phyloP scores from a whole-genome alignment of 2,797 vertebrate species.

The Danio tinwini region DNA sequence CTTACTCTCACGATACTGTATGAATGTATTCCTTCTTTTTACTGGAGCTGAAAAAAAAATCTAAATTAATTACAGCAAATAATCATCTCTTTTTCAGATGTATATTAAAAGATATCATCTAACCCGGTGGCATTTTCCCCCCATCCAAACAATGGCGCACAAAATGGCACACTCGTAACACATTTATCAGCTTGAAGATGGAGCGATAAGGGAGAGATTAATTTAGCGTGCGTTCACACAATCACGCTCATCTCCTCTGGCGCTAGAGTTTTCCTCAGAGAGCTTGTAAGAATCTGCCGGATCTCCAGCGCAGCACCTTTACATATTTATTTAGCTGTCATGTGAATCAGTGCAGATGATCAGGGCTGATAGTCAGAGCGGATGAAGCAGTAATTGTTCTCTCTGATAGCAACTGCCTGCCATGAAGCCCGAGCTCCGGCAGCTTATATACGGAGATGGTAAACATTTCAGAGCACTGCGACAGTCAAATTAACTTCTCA shows the following conservation, averaged over 20 bases:
- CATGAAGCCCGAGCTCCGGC: conserved; percentile 72
- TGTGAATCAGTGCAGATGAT: conserved; percentile 81
- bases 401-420: conserved; percentile 69
- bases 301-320: conserved; percentile 71
- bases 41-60: background rate
- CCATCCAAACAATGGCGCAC: conserved; percentile 23
- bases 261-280: conserved; percentile 34
- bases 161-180: conserved; percentile 11
- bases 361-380: conserved; percentile 78
- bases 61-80: background rate
- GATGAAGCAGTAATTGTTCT: conserved; percentile 79
- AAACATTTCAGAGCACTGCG: conserved; percentile 67
- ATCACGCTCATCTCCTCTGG: conserved; percentile 48
- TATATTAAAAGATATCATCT: conserved; percentile 23
- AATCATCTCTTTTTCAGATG: background rate
- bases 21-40: background rate
- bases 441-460: conserved; percentile 60
- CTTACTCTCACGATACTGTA: background rate
- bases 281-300: conserved; percentile 68
- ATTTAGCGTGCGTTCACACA: conserved; percentile 70
- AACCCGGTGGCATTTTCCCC: conserved; percentile 7
- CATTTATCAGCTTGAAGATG: conserved; percentile 26
- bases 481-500: conserved; percentile 14
- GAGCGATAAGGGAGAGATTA: conserved; percentile 72
- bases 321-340: conserved; percentile 84